A percentile compares a stretch with the other conserved stretches of the same genome.
Evolutionary conservation across 2,113 vertebrate species (phyloP).

Genomic region (Herpetotheres cachinnans): DNA sequence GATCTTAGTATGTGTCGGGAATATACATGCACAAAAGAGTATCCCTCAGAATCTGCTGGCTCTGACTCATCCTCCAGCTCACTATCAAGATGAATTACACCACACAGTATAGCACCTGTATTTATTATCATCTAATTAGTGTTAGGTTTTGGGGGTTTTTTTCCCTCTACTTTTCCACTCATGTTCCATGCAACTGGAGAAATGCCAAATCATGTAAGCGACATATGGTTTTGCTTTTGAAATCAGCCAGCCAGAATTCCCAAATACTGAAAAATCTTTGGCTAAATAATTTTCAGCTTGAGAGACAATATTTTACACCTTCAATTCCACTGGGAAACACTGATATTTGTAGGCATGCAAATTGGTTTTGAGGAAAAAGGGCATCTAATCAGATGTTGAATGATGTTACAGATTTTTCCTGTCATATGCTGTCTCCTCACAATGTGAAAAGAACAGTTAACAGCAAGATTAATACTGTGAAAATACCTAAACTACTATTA

Average conservation of each 20-base stretch:
- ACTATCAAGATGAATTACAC: slow-evolving; percentile 14
- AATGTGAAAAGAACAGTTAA: slow-evolving; percentile 25
- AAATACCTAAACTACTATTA: slow-evolving; percentile 22
- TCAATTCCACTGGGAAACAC: slow-evolving; percentile 40
- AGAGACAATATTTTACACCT: slow-evolving; percentile 67
- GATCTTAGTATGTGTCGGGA: background rate
- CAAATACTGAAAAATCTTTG: slow-evolving; percentile 58
- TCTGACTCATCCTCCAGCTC: slow-evolving; percentile 11
- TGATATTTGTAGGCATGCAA: slow-evolving; percentile 41
- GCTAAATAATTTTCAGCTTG: slow-evolving; percentile 61
- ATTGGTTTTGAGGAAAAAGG: slow-evolving; percentile 1
- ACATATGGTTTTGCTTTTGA: slow-evolving; percentile 71
- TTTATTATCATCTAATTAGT: slow-evolving; percentile 71
- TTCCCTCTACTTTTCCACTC: slow-evolving; percentile 10
- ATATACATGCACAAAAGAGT: background rate
- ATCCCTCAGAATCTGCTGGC: background rate
- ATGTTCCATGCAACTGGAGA: slow-evolving; percentile 58
- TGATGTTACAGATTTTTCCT: slow-evolving; percentile 37
- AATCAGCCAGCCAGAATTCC: slow-evolving; percentile 60
- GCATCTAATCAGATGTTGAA: slow-evolving; percentile 43
- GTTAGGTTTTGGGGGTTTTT: background rate
- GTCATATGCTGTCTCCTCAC: slow-evolving; percentile 14
- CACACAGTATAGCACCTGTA: slow-evolving; percentile 50
- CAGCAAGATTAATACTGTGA: slow-evolving; percentile 23
- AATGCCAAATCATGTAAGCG: slow-evolving; percentile 63